These are phyloP conservation scores for Peromyscus eremicus DNA, from an alignment of 2,797 vertebrate species.

Conservation along the genomic window DNA sequence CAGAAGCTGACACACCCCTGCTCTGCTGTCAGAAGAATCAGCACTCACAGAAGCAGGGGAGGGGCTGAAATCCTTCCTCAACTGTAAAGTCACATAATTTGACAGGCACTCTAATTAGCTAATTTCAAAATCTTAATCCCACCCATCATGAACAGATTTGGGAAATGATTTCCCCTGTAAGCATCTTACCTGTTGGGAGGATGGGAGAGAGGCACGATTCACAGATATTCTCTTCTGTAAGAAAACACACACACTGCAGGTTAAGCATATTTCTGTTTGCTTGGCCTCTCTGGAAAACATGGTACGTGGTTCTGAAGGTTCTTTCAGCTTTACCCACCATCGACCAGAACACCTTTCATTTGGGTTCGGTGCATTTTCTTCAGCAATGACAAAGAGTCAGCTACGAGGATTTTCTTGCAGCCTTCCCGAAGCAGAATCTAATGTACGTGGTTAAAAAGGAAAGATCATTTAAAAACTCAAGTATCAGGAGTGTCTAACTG, in stretches of 20 bases:
- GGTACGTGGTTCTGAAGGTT: accelerated
- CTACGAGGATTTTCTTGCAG: constrained; percentile 99
- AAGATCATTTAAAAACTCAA: background rate
- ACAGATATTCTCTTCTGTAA: constrained; percentile 97
- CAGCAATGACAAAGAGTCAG: constrained; percentile 96
- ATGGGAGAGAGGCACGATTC: constrained; percentile 96
- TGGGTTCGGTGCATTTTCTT: constrained; percentile 99
- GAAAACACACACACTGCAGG: constrained; percentile 66
- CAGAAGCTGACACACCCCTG: accelerated
- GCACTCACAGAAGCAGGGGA: background rate
- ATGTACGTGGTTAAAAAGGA: constrained; percentile 58
- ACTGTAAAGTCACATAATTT: background rate
- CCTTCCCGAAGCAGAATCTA: constrained; percentile 98
- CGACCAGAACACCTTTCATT: constrained; percentile 95
- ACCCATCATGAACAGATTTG: background rate
- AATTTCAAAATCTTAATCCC: background rate
- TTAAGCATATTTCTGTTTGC: background rate
- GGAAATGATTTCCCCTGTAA: background rate
- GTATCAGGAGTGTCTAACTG: accelerated
- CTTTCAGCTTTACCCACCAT: constrained; percentile 89
- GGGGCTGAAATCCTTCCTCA: background rate
- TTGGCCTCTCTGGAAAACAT: background rate
- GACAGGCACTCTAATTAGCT: background rate
- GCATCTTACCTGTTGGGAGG: constrained; percentile 94
- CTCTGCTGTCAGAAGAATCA: background rate